Evolutionary conservation across 2,113 vertebrate genomes (phyloP).

Genomic region (Neogale vison): DNA sequence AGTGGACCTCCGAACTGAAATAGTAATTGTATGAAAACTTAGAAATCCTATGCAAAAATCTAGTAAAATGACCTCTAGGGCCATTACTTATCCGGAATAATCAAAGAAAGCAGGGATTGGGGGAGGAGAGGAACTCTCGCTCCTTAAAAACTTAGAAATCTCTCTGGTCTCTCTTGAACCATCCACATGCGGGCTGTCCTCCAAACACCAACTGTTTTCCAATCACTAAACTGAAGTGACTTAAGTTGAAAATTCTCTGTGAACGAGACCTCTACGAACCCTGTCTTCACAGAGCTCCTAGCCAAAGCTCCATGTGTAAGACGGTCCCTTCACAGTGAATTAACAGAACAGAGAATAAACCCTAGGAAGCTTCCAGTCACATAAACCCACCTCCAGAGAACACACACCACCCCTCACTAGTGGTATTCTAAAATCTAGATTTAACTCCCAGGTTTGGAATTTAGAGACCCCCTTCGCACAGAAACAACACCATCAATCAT

Average conservation of each 20-base stretch:
- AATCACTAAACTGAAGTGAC: not conserved
- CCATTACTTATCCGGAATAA: not conserved
- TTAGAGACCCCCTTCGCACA: not conserved
- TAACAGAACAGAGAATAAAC: not conserved
- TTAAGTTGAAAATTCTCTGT: not conserved
- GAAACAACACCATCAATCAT: not conserved
- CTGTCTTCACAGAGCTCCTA: not conserved
- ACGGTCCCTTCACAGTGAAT: not conserved
- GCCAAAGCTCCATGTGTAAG: not conserved
- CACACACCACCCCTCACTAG: not conserved
- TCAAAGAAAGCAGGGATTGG: not conserved
- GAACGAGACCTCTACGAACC: not conserved
- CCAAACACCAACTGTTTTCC: not conserved
- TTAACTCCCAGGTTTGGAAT: not conserved
- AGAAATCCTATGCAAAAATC: not conserved
- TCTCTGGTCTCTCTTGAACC: not conserved
- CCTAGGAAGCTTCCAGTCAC: not conserved
- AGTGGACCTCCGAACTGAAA: not conserved
- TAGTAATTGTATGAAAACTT: not conserved
- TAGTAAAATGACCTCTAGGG: not conserved
- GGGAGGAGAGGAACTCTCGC: not conserved
- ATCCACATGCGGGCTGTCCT: not conserved
- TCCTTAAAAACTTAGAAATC: not conserved
- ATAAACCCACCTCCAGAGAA: not conserved
- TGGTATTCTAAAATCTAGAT: not conserved